These are phyloP conservation scores for Drosophila azteca DNA, from an alignment of 1,140 invertebrate species.

Conservation along the genomic window DNA sequence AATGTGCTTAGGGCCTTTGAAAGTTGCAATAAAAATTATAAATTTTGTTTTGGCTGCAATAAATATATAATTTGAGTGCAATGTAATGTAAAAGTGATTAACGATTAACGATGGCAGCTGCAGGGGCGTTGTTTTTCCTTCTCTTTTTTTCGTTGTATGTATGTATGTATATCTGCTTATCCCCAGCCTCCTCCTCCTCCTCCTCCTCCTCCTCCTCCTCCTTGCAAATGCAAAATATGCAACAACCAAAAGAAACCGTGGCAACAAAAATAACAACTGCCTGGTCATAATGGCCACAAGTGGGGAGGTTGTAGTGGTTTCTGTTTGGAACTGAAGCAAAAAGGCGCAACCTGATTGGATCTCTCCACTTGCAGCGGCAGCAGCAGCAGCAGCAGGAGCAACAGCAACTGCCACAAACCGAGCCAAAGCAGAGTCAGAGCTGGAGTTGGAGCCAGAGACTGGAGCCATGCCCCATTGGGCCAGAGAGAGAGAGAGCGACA, in stretches of 20 bases:
- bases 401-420: conserved; percentile 18
- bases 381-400: conserved; percentile 34
- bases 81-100: conserved; percentile 52
- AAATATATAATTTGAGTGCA: conserved; percentile 40
- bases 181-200: conserved; percentile 69
- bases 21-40: conserved; percentile 9
- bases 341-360: conserved; percentile 79
- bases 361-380: conserved; percentile 69
- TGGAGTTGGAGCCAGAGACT: conserved; percentile 34
- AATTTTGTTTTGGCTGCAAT: conserved; percentile 18
- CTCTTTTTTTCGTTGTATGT: neutral
- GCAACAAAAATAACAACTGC: conserved; percentile 55
- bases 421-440: conserved; percentile 30
- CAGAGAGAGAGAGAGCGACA: neutral
- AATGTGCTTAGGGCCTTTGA: no score
- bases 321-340: conserved; percentile 57
- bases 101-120: conserved; percentile 81
- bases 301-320: conserved; percentile 49
- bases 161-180: conserved; percentile 7
- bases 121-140: conserved; percentile 63
- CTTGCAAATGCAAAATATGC: conserved; percentile 73
- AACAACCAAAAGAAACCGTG: conserved; percentile 42
- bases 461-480: conserved; percentile 43
- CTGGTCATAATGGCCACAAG: conserved; percentile 76
- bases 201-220: conserved; percentile 71